Evolutionary conservation across 1,140 invertebrate species (phyloP).

Genomic region (Megalopta genalis): DNA sequence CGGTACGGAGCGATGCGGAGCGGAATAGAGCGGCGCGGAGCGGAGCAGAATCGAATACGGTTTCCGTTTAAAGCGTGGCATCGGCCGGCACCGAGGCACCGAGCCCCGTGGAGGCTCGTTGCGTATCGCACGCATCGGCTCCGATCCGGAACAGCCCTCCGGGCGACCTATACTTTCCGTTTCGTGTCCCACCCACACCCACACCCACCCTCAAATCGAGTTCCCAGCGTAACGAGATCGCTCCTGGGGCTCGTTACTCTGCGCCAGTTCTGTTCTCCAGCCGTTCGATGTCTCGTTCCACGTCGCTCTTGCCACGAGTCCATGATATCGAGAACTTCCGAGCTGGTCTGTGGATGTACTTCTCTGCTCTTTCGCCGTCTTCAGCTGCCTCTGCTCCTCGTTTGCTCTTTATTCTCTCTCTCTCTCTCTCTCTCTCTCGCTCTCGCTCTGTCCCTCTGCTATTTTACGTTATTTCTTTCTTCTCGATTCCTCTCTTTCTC

Average conservation of each 20-base stretch:
- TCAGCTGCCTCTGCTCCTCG: no score
- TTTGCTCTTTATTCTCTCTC: no score
- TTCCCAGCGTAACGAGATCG: conserved; percentile 35
- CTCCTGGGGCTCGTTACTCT: conserved; percentile 41
- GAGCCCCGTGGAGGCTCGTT: conserved; percentile 33
- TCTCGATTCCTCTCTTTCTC: no score
- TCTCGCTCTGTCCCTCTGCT: no score
- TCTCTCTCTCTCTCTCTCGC: no score
- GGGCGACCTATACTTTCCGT: conserved; percentile 9
- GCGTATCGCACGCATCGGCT: conserved; percentile 29
- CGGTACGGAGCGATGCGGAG: no score
- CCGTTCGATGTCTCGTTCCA: conserved; percentile 14
- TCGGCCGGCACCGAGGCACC: not conserved
- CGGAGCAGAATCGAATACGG: conserved; percentile 15
- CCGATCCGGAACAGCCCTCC: conserved; percentile 7
- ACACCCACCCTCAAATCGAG: conserved; percentile 10
- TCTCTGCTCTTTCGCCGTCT: no score
- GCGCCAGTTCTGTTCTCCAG: not conserved
- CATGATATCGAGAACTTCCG: not conserved
- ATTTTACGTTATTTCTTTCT: no score
- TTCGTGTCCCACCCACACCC: not conserved
- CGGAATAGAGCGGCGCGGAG: not conserved
- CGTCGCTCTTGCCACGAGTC: not conserved
- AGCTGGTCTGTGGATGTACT: no score
- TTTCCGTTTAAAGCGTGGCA: conserved; percentile 32